Conservation (phyloP, 2,113 vertebrate genomes). For the Otis tarda region DNA sequence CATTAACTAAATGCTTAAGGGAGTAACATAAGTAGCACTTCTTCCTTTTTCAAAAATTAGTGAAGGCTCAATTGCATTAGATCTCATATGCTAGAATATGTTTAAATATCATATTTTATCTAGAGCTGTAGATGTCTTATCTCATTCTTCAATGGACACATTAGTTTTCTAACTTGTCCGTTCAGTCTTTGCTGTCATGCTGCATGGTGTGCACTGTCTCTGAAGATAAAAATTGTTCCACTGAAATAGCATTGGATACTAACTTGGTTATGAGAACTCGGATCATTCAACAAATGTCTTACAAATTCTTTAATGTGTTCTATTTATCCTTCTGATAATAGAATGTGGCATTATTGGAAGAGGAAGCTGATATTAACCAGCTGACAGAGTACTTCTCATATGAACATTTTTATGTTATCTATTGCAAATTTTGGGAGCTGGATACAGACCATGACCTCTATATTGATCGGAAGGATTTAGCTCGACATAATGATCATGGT, state of each 20-base stretch:
- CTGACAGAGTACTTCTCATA: slow-evolving; percentile 96
- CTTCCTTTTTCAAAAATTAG: not conserved
- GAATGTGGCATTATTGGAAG: slow-evolving; percentile 90
- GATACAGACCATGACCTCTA: slow-evolving; percentile 95
- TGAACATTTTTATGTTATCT: slow-evolving; percentile 97
- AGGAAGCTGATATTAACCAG: slow-evolving; percentile 93
- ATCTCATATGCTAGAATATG: not conserved
- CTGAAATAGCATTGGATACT: not conserved
- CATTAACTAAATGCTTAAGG: not conserved
- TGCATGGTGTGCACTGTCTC: not conserved
- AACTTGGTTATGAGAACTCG: not conserved
- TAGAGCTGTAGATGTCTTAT: not conserved
- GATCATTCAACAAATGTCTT: not conserved
- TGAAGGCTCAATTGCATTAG: not conserved
- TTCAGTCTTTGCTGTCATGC: not conserved
- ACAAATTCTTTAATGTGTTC: not conserved
- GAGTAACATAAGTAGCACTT: not conserved
- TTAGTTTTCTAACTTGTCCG: not conserved
- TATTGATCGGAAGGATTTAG: slow-evolving; percentile 89
- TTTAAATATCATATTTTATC: not conserved
- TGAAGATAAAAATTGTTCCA: not conserved
- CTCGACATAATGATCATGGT: slow-evolving; percentile 92
- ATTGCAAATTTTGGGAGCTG: slow-evolving; percentile 98
- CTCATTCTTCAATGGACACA: not conserved
- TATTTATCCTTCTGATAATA: slow-evolving; percentile 62